phyloP scores from a whole-genome alignment of 2,797 vertebrate species.

The Coregonus sp. region DNA sequence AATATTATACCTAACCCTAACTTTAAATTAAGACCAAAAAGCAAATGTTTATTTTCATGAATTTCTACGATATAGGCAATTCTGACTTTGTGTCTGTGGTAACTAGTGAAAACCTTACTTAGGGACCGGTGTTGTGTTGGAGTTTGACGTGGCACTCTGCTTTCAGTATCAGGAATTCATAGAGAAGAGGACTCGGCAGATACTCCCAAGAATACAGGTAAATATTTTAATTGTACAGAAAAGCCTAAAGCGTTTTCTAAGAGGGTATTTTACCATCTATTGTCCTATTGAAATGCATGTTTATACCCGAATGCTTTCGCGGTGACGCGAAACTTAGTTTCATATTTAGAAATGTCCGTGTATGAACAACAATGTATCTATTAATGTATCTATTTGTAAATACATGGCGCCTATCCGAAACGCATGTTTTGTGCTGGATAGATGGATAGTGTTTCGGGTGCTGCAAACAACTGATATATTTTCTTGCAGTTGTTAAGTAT shows the following conservation, averaged over 20 bases:
- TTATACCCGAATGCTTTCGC: neutral
- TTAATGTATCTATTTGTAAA: neutral
- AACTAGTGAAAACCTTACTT: conserved; percentile 8
- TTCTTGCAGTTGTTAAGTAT: neutral
- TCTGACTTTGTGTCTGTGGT: too few relatives aligned
- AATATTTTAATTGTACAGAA: conserved; percentile 20
- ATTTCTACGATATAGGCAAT: too few relatives aligned
- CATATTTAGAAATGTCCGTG: conserved; percentile 42
- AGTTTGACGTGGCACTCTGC: conserved; percentile 85
- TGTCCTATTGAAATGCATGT: neutral
- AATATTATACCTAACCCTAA: too few relatives aligned
- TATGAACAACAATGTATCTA: conserved; percentile 45
- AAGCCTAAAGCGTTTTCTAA: neutral
- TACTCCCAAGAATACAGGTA: conserved; percentile 64
- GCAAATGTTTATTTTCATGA: too few relatives aligned
- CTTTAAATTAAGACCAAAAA: too few relatives aligned
- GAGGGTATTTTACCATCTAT: neutral
- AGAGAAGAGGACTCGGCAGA: conserved; percentile 38
- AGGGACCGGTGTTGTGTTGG: conserved; percentile 60
- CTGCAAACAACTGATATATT: neutral
- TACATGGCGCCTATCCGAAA: neutral
- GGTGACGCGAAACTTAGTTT: conserved; percentile 20
- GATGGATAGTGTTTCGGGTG: neutral
- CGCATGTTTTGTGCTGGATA: neutral
- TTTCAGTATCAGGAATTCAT: conserved; percentile 42